These are phyloP conservation scores for Anarsia innoxiella DNA, from an alignment of 2,888 invertebrate genomes.

Conservation along the genomic window DNA sequence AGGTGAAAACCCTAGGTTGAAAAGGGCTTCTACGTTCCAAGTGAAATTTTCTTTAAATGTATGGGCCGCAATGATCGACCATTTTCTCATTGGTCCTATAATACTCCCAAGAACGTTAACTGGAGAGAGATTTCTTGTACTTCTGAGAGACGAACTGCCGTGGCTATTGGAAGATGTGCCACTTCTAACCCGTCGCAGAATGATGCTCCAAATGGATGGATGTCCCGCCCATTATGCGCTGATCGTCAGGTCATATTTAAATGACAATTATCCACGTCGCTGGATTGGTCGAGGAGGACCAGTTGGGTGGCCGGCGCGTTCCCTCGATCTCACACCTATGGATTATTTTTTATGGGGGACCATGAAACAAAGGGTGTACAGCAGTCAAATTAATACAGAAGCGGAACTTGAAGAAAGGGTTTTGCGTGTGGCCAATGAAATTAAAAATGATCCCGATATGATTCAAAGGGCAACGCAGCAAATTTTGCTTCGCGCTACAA, in stretches of 20 bases:
- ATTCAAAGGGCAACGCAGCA: conserved; percentile 10
- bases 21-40: conserved; percentile 3
- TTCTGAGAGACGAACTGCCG: conserved; percentile 3
- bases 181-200: background rate
- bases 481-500: conserved; percentile 8
- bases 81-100: conserved; percentile 13
- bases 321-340: conserved; percentile 19
- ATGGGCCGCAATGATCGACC: conserved; percentile 16
- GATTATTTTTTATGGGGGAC: conserved; percentile 19
- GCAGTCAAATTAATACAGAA: conserved; percentile 6
- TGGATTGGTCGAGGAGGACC: conserved; percentile 11
- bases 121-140: conserved; percentile 6
- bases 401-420: conserved; percentile 12
- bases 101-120: conserved; percentile 10
- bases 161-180: conserved; percentile 8
- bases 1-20: conserved; percentile 2
- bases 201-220: conserved; percentile 12
- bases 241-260: conserved; percentile 11
- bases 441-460: conserved; percentile 8
- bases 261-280: conserved; percentile 16
- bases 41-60: conserved; percentile 10
- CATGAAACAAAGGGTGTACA: conserved; percentile 17
- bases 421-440: conserved; percentile 6
- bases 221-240: conserved; percentile 13
- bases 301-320: conserved; percentile 19